These are phyloP conservation scores for Columba janthina DNA, from an alignment of 2,113 vertebrate species.

Conservation along the genomic window DNA sequence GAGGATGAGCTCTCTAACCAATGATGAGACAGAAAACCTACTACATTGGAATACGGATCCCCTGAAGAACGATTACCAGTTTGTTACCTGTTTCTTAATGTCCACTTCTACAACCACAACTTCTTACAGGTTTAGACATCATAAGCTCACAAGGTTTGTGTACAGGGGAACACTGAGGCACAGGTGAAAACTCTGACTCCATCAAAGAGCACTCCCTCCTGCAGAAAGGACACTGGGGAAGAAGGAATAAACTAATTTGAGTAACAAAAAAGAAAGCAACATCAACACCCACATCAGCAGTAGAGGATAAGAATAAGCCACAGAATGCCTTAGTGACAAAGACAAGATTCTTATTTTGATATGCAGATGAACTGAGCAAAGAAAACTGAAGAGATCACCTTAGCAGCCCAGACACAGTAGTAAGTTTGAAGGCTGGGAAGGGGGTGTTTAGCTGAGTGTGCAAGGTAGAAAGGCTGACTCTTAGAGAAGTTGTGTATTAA, in stretches of 20 bases:
- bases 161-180: neutral
- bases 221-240: neutral
- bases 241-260: neutral
- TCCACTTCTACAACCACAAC: neutral
- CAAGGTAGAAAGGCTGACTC: neutral
- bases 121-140: neutral
- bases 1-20: neutral
- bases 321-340: neutral
- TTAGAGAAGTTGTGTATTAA: neutral
- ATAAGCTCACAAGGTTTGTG: neutral
- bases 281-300: neutral
- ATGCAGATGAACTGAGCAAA: neutral
- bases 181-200: neutral
- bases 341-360: neutral
- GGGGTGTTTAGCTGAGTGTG: neutral
- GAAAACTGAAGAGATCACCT: neutral
- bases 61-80: neutral
- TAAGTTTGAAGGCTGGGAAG: neutral
- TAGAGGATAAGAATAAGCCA: neutral
- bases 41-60: neutral
- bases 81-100: neutral
- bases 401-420: neutral
- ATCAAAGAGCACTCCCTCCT: neutral
- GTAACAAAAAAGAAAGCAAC: neutral
- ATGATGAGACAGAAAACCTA: rapidly evolving